Evolutionary conservation across 2,888 invertebrate genomes (phyloP).

Genomic region (Euclidia mi): DNA sequence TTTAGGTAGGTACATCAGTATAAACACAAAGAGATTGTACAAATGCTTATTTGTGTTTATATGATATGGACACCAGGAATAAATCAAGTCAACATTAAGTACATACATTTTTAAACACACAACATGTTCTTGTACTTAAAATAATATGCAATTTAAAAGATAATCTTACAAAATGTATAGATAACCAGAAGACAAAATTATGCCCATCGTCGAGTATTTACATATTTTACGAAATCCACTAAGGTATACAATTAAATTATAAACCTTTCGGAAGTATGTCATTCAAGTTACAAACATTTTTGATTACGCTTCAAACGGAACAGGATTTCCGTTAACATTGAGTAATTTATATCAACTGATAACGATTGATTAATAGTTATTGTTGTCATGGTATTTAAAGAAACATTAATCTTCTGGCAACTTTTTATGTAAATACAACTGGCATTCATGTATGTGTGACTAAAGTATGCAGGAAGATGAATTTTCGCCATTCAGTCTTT

Average conservation of each 20-base stretch:
- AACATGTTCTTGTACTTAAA: background rate
- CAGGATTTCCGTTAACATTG: constrained; percentile 7
- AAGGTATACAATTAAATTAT: background rate
- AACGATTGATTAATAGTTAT: constrained; percentile 1
- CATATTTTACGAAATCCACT: background rate
- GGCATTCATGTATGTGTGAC: constrained; percentile 1
- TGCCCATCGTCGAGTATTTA: background rate
- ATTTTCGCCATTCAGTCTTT: constrained; percentile 1
- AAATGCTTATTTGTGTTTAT: no score
- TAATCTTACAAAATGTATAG: no score
- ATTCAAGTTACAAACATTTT: constrained; percentile 1
- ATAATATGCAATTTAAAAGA: background rate
- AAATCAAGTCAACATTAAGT: no score
- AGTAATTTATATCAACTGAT: constrained; percentile 5
- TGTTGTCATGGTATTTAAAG: constrained; percentile 1
- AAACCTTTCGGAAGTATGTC: background rate
- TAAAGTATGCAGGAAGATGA: constrained; percentile 4
- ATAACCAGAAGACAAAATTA: no score
- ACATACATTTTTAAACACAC: no score
- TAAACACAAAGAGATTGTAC: no score
- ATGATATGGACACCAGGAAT: no score
- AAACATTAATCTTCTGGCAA: background rate
- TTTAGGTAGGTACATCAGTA: no score
- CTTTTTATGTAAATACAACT: constrained; percentile 2
- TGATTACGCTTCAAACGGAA: constrained; percentile 1